These are phyloP conservation scores for Centropristis striata DNA, from an alignment of 2,113 vertebrate species.

Conservation along the genomic window DNA sequence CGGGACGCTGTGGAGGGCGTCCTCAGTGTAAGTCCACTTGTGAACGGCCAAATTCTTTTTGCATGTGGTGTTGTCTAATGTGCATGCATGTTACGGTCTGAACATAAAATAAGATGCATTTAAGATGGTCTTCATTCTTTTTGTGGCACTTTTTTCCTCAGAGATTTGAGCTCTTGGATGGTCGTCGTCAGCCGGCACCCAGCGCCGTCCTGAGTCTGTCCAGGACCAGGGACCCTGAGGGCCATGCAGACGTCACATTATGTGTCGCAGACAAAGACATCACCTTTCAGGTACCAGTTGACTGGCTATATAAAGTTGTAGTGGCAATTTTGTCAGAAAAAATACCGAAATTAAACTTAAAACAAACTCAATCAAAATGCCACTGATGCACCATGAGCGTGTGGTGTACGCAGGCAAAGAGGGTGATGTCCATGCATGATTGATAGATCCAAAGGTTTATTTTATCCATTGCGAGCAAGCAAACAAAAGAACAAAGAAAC, in stretches of 20 bases:
- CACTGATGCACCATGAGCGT: too few relatives aligned
- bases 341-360: too few relatives aligned
- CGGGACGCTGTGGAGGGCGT: slow-evolving; percentile 89
- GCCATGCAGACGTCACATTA: slow-evolving; percentile 87
- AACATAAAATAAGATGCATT: background rate
- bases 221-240: slow-evolving; percentile 51
- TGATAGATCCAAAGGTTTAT: too few relatives aligned
- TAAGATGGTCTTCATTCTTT: background rate
- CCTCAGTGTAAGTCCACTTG: slow-evolving; percentile 87
- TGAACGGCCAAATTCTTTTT: background rate
- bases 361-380: too few relatives aligned
- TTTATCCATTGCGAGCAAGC: too few relatives aligned
- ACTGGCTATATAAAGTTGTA: too few relatives aligned
- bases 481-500: too few relatives aligned
- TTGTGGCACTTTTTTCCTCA: slow-evolving; percentile 53
- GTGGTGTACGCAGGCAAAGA: too few relatives aligned
- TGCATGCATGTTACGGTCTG: background rate
- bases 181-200: slow-evolving; percentile 72
- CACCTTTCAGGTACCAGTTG: slow-evolving; percentile 88
- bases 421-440: too few relatives aligned
- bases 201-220: slow-evolving; percentile 83
- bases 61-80: too few relatives aligned
- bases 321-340: too few relatives aligned
- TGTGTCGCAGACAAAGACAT: slow-evolving; percentile 85
- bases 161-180: slow-evolving; percentile 93